A percentile compares a stretch with the other conserved stretches of the same genome.
Conservation (phyloP, 2,888 invertebrate species). For the Trissolcus brochymenae region DNA sequence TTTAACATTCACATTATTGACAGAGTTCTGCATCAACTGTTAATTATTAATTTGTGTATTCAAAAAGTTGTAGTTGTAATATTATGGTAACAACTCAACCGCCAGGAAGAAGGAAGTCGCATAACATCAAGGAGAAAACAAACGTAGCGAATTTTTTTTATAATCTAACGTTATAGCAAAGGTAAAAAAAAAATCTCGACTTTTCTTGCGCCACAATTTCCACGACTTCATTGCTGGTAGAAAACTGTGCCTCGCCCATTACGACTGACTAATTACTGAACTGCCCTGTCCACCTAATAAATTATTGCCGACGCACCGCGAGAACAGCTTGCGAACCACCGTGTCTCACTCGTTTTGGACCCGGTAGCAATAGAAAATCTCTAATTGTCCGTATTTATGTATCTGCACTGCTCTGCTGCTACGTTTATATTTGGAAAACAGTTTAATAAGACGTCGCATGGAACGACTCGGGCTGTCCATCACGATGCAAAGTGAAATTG, state of each 20-base stretch:
- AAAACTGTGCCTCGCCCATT: slow-evolving; percentile 60
- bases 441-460: slow-evolving; percentile 34
- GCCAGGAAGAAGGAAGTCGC: slow-evolving; percentile 25
- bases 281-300: slow-evolving; percentile 64
- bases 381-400: slow-evolving; percentile 56
- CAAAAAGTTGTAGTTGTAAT: not conserved
- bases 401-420: slow-evolving; percentile 41
- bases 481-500: slow-evolving; percentile 39
- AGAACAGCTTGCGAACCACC: slow-evolving; percentile 39
- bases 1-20: slow-evolving; percentile 13
- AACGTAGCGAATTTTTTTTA: slow-evolving; percentile 14
- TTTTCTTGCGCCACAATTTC: slow-evolving; percentile 55
- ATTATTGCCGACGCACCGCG: slow-evolving; percentile 60
- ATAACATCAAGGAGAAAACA: slow-evolving; percentile 33
- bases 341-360: slow-evolving; percentile 44
- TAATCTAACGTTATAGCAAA: not conserved
- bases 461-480: slow-evolving; percentile 9
- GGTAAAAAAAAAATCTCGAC: slow-evolving; percentile 25
- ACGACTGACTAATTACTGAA: slow-evolving; percentile 67
- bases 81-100: not conserved
- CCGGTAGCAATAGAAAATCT: slow-evolving; percentile 49
- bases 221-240: slow-evolving; percentile 55
- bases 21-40: not conserved
- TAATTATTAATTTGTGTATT: not conserved
- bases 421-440: slow-evolving; percentile 37